Evolutionary conservation across 2,797 vertebrate species (phyloP), one percentile per base, ranked within the genome.

Genomic region (Manis crassicaudata): DNA sequence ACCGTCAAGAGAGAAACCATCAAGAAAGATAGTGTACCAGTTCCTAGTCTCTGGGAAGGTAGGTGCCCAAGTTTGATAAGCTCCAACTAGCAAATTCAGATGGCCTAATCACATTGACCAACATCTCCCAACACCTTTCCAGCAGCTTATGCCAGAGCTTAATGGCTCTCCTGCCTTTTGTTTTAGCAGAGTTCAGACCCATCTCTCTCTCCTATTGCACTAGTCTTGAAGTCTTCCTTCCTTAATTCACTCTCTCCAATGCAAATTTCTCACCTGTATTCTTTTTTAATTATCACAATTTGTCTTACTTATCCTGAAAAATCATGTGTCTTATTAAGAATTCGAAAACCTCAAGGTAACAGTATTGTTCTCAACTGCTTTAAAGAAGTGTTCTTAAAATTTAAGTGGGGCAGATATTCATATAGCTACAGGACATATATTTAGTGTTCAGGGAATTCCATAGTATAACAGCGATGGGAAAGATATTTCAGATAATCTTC

Each of bases 311-410:
- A 77, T 50, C 3, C 32, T 40, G 46, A 79, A 40, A 80, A 12
- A 21, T 40, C 3, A 35, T 72, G 29, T 65, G 7, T 68, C 32
- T 50, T 67, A 40, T 68, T 95, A 58, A 29, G 5, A 60, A 88
- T 95, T 94, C 17, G 43, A 63, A 91, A 85, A 73, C 17, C 17
- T 86, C 37, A 60, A 94, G 88, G 75, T 62, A 88, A 63, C 29
- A 79, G 2, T 63, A 10, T 83, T 43, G 3, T 20, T 10, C 46
- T 80, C 27, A 43, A 43, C 7, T 63, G 2, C 27, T 63, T 93
- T 83, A 58, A 32, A 67, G 16, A 93, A 58, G 3, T 12, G 50
- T 60, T 58, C 29, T 27, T 77, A 86, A 72, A 37, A 62, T 79
- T 77, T 79, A 46, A 29, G 3, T 62, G 46, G 13, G 23, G 2